A percentile compares a stretch with the other conserved stretches of the same genome.
phyloP scores from a whole-genome alignment of 2,113 vertebrate species.

The Dipodomys ordii region DNA sequence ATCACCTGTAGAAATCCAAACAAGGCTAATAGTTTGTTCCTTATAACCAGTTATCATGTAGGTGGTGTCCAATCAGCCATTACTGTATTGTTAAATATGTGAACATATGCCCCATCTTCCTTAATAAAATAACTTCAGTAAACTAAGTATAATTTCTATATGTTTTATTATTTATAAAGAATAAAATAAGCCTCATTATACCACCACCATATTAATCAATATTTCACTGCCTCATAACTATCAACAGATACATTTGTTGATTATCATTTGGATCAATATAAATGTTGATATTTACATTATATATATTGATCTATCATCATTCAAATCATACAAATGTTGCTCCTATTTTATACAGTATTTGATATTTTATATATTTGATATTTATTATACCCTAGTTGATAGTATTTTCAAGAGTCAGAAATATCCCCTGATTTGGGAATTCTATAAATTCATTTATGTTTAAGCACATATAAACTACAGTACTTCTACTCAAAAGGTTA shows the following conservation, averaged over 20 bases:
- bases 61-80: background rate
- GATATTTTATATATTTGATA: too few species aligned
- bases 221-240: background rate
- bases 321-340: background rate
- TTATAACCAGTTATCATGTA: background rate
- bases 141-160: background rate
- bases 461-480: background rate
- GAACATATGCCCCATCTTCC: background rate
- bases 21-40: background rate
- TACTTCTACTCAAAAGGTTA: background rate
- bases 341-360: background rate
- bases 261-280: background rate
- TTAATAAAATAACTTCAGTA: background rate
- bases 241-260: background rate
- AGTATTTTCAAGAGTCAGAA: background rate
- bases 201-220: background rate
- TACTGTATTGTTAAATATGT: background rate
- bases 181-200: background rate
- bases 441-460: background rate
- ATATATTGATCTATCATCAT: too few species aligned
- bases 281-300: background rate
- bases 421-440: background rate
- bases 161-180: constrained; percentile 12
- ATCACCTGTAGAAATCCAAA: background rate
- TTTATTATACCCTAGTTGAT: too few species aligned